A percentile compares a stretch with the other conserved stretches of the same genome.
Evolutionary conservation across 1,140 invertebrate species (phyloP).

Genomic region (Neodiprion virginianus): DNA sequence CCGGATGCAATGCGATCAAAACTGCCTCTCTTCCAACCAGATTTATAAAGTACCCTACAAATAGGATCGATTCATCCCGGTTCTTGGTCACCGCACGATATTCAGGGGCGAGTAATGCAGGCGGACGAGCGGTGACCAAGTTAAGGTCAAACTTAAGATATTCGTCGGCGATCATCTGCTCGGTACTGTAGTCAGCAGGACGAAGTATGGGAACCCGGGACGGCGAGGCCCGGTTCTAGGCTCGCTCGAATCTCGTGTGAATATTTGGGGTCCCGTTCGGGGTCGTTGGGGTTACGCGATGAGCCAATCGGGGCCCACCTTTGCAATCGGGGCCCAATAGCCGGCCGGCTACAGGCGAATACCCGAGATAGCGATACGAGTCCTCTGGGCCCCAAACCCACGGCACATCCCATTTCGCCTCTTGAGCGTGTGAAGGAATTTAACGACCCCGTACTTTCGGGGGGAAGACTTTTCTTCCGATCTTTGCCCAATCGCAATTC

Average conservation of each 20-base stretch:
- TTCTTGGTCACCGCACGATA: background rate
- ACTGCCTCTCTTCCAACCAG: background rate
- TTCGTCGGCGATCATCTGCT: constrained; percentile 22
- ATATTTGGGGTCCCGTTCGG: constrained; percentile 17
- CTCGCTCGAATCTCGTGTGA: constrained; percentile 22
- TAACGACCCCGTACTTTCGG: background rate
- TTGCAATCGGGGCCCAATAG: background rate
- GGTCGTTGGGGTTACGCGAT: constrained; percentile 15
- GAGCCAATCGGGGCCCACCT: constrained; percentile 1
- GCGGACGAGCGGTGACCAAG: background rate
- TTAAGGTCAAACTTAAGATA: constrained; percentile 22
- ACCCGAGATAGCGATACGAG: background rate
- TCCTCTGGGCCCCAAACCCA: background rate
- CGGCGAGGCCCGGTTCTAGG: constrained; percentile 1
- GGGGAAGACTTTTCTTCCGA: background rate
- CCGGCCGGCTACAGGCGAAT: background rate
- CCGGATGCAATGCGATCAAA: background rate
- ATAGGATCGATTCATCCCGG: background rate
- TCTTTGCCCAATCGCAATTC: background rate
- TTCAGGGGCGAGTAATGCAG: background rate
- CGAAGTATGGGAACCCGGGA: constrained; percentile 10
- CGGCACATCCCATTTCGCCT: background rate
- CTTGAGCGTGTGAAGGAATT: constrained; percentile 7
- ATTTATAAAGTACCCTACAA: background rate
- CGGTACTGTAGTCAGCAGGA: background rate